These are phyloP conservation scores for Oncorhynchus keta DNA, from an alignment of 2,113 vertebrate species.

Conservation along the genomic window DNA sequence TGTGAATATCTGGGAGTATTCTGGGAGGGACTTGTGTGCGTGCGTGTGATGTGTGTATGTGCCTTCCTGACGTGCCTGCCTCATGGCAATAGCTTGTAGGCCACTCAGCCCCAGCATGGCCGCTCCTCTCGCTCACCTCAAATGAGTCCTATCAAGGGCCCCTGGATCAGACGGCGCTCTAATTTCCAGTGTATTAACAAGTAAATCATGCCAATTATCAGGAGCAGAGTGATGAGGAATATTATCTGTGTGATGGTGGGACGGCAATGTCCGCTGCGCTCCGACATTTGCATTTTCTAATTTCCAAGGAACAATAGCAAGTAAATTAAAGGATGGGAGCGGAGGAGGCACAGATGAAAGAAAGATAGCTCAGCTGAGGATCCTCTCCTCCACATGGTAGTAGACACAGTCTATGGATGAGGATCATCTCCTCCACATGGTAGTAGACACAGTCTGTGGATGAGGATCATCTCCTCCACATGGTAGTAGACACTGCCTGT, in stretches of 20 bases:
- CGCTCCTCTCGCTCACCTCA: conserved; percentile 53
- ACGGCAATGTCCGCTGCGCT: conserved; percentile 49
- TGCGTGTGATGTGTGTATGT: not conserved
- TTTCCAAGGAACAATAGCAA: conserved; percentile 73
- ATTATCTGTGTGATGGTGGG: conserved; percentile 64
- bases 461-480: too few relatives aligned
- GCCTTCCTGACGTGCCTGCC: not conserved
- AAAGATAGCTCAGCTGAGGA: not conserved
- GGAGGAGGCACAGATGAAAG: conserved; percentile 59
- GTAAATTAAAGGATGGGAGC: conserved; percentile 74
- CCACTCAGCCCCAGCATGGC: not conserved
- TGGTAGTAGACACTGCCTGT: too few relatives aligned
- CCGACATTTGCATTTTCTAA: conserved; percentile 81
- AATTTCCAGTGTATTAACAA: conserved; percentile 90
- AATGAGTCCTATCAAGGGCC: conserved; percentile 64
- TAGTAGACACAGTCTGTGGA: not conserved
- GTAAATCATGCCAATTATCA: conserved; percentile 86
- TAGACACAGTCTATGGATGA: not conserved
- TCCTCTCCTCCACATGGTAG: not conserved
- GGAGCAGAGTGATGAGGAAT: conserved; percentile 76
- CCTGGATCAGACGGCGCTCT: conserved; percentile 68
- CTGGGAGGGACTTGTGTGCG: not conserved
- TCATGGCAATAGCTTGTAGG: not conserved
- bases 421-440: too few relatives aligned
- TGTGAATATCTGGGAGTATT: not conserved